phyloP scores from a whole-genome alignment of 2,797 vertebrate genomes.

The Acanthurus lineatus region DNA sequence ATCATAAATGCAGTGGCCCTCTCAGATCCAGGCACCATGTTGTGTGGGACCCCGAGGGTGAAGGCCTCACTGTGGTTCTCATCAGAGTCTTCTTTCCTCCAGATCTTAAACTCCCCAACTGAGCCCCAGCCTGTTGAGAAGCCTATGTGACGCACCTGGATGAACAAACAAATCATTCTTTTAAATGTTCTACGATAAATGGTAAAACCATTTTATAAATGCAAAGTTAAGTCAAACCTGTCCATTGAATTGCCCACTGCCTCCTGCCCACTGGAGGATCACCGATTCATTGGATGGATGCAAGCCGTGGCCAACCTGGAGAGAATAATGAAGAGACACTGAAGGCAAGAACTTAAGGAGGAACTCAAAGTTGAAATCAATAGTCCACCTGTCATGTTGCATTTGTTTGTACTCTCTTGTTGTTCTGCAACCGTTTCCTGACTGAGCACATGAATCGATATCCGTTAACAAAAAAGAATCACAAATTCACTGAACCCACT shows the following conservation, averaged over 20 bases:
- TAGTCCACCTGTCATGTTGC: not conserved
- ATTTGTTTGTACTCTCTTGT: constrained; percentile 6
- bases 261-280: constrained; percentile 88
- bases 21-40: constrained; percentile 94
- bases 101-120: constrained; percentile 95
- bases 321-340: constrained; percentile 32
- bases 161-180: constrained; percentile 6
- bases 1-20: constrained; percentile 93
- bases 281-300: constrained; percentile 90
- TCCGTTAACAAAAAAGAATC: constrained; percentile 20
- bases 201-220: not conserved
- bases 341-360: not conserved
- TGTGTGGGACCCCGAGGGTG: constrained; percentile 93
- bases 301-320: constrained; percentile 91
- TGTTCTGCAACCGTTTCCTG: constrained; percentile 15
- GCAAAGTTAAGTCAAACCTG: constrained; percentile 77
- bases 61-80: constrained; percentile 98
- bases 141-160: constrained; percentile 90
- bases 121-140: constrained; percentile 98
- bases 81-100: constrained; percentile 94
- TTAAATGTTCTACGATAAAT: not conserved
- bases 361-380: constrained; percentile 3
- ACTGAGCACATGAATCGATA: not conserved
- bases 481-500: constrained; percentile 50
- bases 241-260: constrained; percentile 76